Base-by-base conservation (phyloP, 2,113 vertebrate species). In the Ciconia stormi region DNA sequence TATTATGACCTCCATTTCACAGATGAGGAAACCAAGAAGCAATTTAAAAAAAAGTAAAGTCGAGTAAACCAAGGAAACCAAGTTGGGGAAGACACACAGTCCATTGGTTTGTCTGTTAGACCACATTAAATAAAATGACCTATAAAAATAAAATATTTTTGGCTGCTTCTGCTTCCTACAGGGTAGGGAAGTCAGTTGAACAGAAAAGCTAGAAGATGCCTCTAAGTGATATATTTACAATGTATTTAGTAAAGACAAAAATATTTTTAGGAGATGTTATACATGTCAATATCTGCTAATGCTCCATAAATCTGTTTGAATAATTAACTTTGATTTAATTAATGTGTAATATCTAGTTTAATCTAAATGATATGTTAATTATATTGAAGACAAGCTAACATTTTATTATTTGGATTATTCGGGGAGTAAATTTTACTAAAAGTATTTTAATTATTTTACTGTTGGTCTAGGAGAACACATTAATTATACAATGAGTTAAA, bases 261-360 rank as follows among this genome's bases (percentile, higher is more conserved):
- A 46, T 36, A 18, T 29, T 73, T 81, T 86, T 44, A 32, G 86
- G 56, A 49, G 18, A 20, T 47, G 5, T 53, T 71, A 14, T 17
- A 30, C n/a, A 11, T 56, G 63, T 73, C 58, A 10, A 29, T 80
- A 80, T 67, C 61, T 87, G 23, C 32, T 93, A 86, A 91, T 93
- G 58, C 10, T 95, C 84, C 21, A 55, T 89, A 94, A 96, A 87
- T 79, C 71, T 70, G 5, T 89, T 87, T 88, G 32, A 88, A 89
- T 89, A 95, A 95, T 91, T 91, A 95, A 83, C 17, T 78, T 66
- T 8, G 13, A 71, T 58, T 96, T 91, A 87, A 89, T 92, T 90
- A 84, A 58, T 61, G 32, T 63, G 22, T 12, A 65, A 72, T 86
- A 73, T 70, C 14, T 79, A 78, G 15, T 47, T 82, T 91, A 80